Evolutionary conservation across 2,888 invertebrate species (phyloP), one percentile per base, ranked within the genome.

Genomic region (Nymphalis urticae): DNA sequence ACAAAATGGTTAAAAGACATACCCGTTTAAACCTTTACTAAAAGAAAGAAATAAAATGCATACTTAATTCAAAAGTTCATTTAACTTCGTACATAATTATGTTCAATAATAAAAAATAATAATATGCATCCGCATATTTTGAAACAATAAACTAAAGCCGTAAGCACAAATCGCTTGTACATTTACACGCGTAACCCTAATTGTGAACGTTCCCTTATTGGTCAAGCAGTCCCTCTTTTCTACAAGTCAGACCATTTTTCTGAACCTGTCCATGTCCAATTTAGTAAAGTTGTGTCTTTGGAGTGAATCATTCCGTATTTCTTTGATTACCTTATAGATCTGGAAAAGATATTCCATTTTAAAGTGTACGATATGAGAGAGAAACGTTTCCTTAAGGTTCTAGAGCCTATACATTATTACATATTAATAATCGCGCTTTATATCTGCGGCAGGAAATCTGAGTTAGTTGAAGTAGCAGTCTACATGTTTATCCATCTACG

Each of bases 251-350:
- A 58, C 58, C 58, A 58, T 58, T 58, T 54, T 58, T 58, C 36
- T 58, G 19, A 58, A 58, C 58, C 58, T 58, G 58, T 58, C 10
- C 36, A 32, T 19, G 19, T 58, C 58, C 58, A 36, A 36, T 58
- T 36, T 19, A 36, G 58, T 58, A 24, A 54, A 36, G 58, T 58
- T 19, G 42, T 58, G 58, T 58, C 58, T 36, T 36, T 36, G 42
- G 19, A 19, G 27, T 58, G 58, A 58, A 36, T 56, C 56, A 56
- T 56, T 58, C 58, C 58, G 58, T 58, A 36, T 42, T 58, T 58
- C 42, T 58, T 36, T 36, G 19, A 58, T 58, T 42, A 58, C 58
- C 42, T 58, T 58, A 58, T 56, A 56, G 36, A 56, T 36, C 58
- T 36, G 42, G 36, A 36, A 42, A 36, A 58, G 36, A 36, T 58